These are phyloP conservation scores for Endotricha flammealis DNA, from an alignment of 2,888 invertebrate genomes.

Conservation along the genomic window DNA sequence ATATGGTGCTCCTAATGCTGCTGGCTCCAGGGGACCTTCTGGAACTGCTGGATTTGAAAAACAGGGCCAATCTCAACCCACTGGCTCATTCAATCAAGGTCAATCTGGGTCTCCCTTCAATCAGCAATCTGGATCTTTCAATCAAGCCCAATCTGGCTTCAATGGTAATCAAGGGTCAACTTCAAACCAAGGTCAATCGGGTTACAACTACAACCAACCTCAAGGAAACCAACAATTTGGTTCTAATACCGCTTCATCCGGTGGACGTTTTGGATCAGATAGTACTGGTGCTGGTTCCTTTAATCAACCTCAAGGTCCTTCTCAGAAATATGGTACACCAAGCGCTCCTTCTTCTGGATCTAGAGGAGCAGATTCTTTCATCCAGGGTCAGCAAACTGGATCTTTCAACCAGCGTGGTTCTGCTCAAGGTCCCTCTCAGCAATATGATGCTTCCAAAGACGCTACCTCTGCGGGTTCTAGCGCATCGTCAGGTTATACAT, in stretches of 20 bases:
- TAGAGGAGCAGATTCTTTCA: neutral
- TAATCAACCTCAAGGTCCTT: constrained; percentile 14
- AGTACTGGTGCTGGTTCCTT: constrained; percentile 8
- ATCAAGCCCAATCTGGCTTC: neutral
- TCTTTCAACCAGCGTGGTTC: constrained; percentile 8
- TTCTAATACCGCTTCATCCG: no score
- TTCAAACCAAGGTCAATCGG: neutral
- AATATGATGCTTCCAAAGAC: constrained; percentile 15
- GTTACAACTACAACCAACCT: constrained; percentile 14
- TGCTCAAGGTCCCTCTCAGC: constrained; percentile 7
- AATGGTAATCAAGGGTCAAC: neutral
- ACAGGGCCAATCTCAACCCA: neutral
- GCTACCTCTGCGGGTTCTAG: constrained; percentile 12
- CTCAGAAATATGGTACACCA: constrained; percentile 11
- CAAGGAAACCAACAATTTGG: constrained; percentile 14
- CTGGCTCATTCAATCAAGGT: neutral
- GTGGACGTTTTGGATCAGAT: neutral
- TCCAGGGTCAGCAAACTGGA: constrained; percentile 3
- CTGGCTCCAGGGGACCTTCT: constrained; percentile 5
- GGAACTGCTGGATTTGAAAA: neutral
- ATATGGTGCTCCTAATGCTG: constrained; percentile 12
- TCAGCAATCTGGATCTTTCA: neutral
- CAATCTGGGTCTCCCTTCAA: neutral
- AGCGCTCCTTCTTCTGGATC: neutral
- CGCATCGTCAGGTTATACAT: no score